Percentiles rank a stretch among this genome's conserved stretches.
Evolutionary conservation across 2,113 vertebrate genomes (phyloP).

Genomic region (Oxygymnocypris stewartii): DNA sequence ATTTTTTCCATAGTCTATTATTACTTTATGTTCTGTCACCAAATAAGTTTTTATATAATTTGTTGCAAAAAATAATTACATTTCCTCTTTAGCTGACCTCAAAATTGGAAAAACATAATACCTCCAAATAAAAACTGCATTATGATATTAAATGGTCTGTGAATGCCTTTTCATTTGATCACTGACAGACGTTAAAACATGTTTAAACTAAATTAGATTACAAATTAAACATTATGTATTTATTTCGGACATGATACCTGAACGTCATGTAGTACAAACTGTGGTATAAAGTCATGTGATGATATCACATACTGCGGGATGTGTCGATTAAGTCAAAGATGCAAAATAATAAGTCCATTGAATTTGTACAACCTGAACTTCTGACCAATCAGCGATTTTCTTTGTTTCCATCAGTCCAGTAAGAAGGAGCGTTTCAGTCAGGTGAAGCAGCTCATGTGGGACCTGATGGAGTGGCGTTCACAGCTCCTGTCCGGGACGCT

Average conservation of each 20-base stretch:
- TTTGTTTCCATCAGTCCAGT: constrained; percentile 74
- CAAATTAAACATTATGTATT: not conserved
- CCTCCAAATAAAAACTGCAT: not conserved
- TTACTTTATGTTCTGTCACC: not conserved
- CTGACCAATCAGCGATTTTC: constrained; percentile 67
- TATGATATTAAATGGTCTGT: not conserved
- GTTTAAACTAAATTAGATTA: not conserved
- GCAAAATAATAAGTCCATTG: not conserved
- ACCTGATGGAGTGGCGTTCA: constrained; percentile 96
- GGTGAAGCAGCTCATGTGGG: constrained; percentile 91
- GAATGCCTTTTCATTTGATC: not conserved
- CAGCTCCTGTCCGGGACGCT: constrained; percentile 95
- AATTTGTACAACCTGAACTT: not conserved
- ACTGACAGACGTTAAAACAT: not conserved
- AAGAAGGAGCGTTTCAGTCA: constrained; percentile 81
- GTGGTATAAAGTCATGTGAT: not conserved
- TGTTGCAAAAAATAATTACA: not conserved
- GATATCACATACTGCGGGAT: not conserved
- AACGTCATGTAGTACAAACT: not conserved
- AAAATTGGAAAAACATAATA: not conserved
- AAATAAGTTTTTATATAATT: not conserved
- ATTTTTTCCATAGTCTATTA: not conserved
- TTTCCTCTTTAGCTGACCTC: not conserved
- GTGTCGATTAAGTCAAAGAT: not conserved
- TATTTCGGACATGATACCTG: not conserved